Evolutionary conservation across 2,797 vertebrate genomes (phyloP).

Genomic region (Pipistrellus pygmaeus): DNA sequence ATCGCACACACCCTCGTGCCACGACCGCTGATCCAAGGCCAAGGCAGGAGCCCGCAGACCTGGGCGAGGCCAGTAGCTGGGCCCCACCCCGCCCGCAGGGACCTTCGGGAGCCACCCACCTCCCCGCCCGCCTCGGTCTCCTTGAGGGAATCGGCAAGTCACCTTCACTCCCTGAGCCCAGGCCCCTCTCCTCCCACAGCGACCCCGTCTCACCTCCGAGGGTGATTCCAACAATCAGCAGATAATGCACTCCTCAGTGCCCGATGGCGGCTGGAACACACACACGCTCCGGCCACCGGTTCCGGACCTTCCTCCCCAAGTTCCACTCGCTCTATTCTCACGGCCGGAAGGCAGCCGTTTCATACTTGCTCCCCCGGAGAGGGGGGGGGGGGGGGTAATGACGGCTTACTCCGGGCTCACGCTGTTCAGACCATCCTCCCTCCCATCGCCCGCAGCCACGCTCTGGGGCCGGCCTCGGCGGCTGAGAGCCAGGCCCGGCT

Average conservation of each 20-base stretch:
- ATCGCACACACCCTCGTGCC: not conserved
- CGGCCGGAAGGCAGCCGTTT: not conserved
- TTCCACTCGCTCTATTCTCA: not conserved
- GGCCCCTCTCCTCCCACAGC: not conserved
- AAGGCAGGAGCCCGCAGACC: not conserved
- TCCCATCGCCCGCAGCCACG: too few relatives aligned
- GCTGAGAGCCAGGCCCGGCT: too few relatives aligned
- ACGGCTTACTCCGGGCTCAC: too few relatives aligned
- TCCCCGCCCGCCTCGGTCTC: not conserved
- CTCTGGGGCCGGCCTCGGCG: not conserved
- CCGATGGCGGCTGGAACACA: not conserved
- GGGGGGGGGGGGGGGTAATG: not conserved
- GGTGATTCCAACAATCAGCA: not conserved
- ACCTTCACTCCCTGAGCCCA: not conserved
- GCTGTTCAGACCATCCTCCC: not conserved
- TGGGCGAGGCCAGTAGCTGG: not conserved
- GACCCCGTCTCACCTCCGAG: not conserved
- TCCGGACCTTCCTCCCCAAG: rapidly evolving
- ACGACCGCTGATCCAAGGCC: rapidly evolving
- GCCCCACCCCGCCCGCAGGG: not conserved
- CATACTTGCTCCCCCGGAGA: not conserved
- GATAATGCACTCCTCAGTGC: not conserved
- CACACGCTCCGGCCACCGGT: rapidly evolving
- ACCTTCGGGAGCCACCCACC: not conserved
- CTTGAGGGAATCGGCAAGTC: not conserved